A percentile compares a stretch with the other conserved stretches of the same genome.
phyloP scores from a whole-genome alignment of 2,888 invertebrate genomes.

The Camptogramma bilineatum region DNA sequence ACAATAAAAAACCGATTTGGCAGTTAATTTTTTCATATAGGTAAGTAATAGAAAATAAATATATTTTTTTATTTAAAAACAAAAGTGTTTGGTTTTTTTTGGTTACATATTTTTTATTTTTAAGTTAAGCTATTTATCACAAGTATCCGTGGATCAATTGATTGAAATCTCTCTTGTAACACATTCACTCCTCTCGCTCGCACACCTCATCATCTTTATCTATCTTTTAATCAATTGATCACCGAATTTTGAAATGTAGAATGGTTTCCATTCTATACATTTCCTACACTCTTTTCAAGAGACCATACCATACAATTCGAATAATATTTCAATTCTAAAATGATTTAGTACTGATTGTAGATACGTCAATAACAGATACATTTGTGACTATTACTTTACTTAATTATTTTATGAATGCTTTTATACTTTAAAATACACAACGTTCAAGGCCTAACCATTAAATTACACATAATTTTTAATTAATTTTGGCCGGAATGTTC shows the following conservation, averaged over 20 bases:
- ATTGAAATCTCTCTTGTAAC: neutral
- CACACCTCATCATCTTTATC: neutral
- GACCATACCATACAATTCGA: neutral
- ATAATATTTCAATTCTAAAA: neutral
- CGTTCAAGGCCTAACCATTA: neutral
- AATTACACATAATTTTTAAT: too few species aligned
- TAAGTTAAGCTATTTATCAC: neutral
- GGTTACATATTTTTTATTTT: neutral
- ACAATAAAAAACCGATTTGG: neutral
- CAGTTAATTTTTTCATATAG: neutral
- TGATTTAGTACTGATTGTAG: neutral
- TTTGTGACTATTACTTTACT: neutral
- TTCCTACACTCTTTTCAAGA: constrained; percentile 1
- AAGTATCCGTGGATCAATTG: neutral
- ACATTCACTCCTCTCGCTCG: neutral
- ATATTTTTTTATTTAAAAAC: neutral
- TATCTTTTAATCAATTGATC: neutral
- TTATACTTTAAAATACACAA: neutral
- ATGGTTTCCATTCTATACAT: neutral
- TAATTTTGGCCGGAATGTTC: neutral
- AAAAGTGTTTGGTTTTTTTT: constrained; percentile 1
- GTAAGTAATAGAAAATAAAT: neutral
- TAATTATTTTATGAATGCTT: neutral
- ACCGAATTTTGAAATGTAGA: neutral
- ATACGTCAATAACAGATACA: neutral